Evolutionary conservation across 2,113 vertebrate genomes (phyloP).

Genomic region (Leucoraja erinaceus): DNA sequence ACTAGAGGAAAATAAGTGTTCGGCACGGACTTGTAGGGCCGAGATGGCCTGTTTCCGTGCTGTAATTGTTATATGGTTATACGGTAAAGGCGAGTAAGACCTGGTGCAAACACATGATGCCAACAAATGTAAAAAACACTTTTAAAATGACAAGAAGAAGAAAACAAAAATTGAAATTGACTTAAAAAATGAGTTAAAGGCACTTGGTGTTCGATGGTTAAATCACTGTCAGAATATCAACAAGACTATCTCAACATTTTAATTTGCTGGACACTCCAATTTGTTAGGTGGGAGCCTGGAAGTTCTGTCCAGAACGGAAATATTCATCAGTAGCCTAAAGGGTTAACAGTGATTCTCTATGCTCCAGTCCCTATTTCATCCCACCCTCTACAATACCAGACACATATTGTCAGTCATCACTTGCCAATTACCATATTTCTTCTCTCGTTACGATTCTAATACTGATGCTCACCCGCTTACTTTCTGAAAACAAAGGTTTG

Average conservation of each 20-base stretch:
- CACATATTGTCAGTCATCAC: constrained; percentile 27
- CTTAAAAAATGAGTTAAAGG: constrained; percentile 21
- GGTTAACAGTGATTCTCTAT: constrained; percentile 2
- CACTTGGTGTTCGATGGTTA: neutral
- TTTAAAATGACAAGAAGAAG: neutral
- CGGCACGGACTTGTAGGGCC: no score
- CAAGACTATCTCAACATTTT: no score
- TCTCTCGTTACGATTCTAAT: neutral
- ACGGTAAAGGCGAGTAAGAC: neutral
- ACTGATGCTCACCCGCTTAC: constrained; percentile 10
- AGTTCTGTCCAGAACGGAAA: neutral
- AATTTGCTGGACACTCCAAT: neutral
- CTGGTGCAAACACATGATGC: no score
- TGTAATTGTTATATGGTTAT: no score
- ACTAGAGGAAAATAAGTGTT: no score
- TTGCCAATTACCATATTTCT: constrained; percentile 25
- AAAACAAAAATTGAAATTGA: neutral
- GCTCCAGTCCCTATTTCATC: neutral
- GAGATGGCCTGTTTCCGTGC: no score
- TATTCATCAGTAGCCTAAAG: constrained; percentile 15
- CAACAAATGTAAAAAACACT: no score
- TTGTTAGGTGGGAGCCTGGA: neutral
- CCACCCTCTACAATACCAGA: constrained; percentile 25
- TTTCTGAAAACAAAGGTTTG: constrained; percentile 21
- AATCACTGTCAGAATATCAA: neutral